Conservation (phyloP, 2,797 vertebrate genomes). For the Avahi laniger region DNA sequence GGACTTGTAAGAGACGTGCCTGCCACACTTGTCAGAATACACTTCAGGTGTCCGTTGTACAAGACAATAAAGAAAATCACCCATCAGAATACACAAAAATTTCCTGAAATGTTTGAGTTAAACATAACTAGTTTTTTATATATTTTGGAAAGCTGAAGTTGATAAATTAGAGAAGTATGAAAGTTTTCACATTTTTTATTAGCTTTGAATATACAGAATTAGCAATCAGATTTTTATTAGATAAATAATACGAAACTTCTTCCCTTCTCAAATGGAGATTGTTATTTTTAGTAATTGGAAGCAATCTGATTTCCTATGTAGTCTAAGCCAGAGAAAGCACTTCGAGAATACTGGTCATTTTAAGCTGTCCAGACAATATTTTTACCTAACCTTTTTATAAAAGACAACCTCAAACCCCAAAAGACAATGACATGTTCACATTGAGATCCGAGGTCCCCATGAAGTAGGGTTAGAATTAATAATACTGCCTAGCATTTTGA, state of each 20-base stretch:
- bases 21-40: background rate
- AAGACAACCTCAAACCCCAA: background rate
- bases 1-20: background rate
- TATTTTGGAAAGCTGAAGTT: background rate
- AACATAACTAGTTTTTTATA: background rate
- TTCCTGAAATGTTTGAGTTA: background rate
- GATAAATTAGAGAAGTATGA: background rate
- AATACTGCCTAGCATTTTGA: background rate
- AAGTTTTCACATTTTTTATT: background rate
- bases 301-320: background rate
- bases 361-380: background rate
- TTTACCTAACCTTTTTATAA: conserved; percentile 5
- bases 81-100: background rate
- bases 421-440: background rate
- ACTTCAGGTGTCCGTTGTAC: background rate
- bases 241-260: background rate
- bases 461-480: background rate
- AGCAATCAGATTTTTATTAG: background rate
- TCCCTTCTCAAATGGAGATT: background rate
- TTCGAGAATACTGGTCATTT: background rate
- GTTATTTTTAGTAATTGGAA: background rate
- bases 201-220: background rate
- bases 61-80: background rate
- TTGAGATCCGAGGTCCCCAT: background rate
- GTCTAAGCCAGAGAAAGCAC: background rate